These are phyloP conservation scores for Adelosebastes latens DNA, from an alignment of 2,797 vertebrate species.

Conservation along the genomic window DNA sequence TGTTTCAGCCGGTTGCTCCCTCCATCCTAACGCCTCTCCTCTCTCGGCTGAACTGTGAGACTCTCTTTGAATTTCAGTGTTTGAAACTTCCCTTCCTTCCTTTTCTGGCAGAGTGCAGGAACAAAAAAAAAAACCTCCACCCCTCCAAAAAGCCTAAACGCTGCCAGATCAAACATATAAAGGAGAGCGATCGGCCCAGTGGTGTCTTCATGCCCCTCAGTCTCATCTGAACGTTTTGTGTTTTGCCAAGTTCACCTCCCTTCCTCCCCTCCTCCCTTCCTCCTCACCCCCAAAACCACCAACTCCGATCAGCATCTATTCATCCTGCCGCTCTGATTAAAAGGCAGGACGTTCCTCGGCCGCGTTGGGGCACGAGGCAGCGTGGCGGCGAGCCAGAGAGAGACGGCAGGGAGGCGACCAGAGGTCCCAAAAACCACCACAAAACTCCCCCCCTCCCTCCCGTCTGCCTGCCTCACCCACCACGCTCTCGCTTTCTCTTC, in stretches of 20 bases:
- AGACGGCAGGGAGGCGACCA: conserved; percentile 24
- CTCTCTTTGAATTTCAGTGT: conserved; percentile 31
- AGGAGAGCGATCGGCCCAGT: conserved; percentile 22
- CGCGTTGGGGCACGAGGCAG: conserved; percentile 54
- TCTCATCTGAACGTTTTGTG: conserved; percentile 52
- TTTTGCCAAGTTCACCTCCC: conserved; percentile 41
- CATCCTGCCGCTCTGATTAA: conserved; percentile 61
- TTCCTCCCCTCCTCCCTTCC: neutral
- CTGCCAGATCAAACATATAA: conserved; percentile 54
- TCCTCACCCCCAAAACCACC: neutral
- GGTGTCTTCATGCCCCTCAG: conserved; percentile 5
- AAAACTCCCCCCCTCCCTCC: neutral
- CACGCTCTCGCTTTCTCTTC: conserved; percentile 17
- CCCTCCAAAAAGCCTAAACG: neutral
- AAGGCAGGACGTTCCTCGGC: conserved; percentile 46
- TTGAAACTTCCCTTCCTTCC: conserved; percentile 58
- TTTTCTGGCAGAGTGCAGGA: neutral
- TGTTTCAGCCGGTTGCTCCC: neutral
- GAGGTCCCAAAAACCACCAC: neutral
- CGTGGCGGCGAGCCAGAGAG: conserved; percentile 45
- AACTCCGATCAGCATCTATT: conserved; percentile 11
- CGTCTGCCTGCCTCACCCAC: too few species aligned
- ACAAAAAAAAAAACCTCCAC: neutral
- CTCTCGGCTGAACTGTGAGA: conserved; percentile 10
- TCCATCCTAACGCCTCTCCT: conserved; percentile 13